Percentiles rank a stretch among this genome's conserved stretches.
Conservation (phyloP, 2,888 invertebrate genomes). For the Stenodema calcarata region DNA sequence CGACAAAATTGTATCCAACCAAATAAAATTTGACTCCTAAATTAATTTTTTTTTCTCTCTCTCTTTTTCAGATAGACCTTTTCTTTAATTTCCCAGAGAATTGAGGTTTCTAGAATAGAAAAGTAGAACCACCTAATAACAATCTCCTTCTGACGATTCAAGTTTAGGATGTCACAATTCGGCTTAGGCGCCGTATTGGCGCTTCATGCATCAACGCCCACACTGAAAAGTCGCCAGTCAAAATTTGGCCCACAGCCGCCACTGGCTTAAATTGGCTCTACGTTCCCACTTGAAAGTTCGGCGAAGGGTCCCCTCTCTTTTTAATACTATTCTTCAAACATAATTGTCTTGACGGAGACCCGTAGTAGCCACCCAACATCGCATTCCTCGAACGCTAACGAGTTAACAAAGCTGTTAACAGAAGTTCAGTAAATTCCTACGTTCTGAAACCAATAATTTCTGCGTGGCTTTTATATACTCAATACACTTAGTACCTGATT, state of each 20-base stretch:
- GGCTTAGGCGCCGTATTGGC: background rate
- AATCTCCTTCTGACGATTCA: background rate
- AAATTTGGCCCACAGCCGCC: slow-evolving; percentile 17
- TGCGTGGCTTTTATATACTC: too few species aligned
- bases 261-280: background rate
- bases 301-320: background rate
- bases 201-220: background rate
- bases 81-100: too few species aligned
- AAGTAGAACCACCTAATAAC: background rate
- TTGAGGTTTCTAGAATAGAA: background rate
- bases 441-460: too few species aligned
- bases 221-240: slow-evolving; percentile 1
- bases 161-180: background rate
- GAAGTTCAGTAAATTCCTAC: too few species aligned
- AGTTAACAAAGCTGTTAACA: too few species aligned
- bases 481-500: too few species aligned
- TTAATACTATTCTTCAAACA: slow-evolving; percentile 3
- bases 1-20: background rate
- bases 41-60: too few species aligned
- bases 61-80: too few species aligned
- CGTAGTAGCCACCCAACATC: background rate
- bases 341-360: slow-evolving; percentile 19
- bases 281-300: background rate
- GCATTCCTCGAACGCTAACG: background rate
- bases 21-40: background rate